Base-by-base conservation (phyloP, 1,140 invertebrate genomes). In the Drosophila ficusphila region DNA sequence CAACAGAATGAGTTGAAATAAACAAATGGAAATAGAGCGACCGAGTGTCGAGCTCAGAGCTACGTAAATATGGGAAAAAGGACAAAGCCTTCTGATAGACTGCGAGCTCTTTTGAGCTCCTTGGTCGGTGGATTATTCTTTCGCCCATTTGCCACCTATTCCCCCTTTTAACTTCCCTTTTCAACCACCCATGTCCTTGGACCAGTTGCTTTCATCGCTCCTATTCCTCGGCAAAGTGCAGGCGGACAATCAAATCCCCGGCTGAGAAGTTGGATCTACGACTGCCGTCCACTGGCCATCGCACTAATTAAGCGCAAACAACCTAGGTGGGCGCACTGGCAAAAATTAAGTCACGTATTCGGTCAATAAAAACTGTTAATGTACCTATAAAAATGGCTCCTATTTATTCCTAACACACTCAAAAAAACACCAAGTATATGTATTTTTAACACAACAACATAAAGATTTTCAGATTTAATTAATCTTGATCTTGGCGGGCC, bases 281-380 rank as follows among this genome's bases (percentile, higher is more conserved):
- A 21, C 44, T 33, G 12, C 12, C 19, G 27, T 27, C 18, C 62
- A 54, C 49, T 65, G 56, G 56, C 49, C 47, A 53, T 68, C 64
- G 68, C 67, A 42, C 58, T 82, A 82, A 86, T 88, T 81, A 78
- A 88, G 51, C 56, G 23, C 56, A 69, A 81, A 75, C 58, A 75
- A 42, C 21, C 12, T 25, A 18, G 19, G 39, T 21, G 44, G 21
- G 31, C 5, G 5, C 38, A 31, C 29, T 44, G 18, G 6, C 19
- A 60, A n/a, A 64, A 60, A 64, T 2, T 1, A 27, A 6, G 12
- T 8, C 11, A 1, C 1, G 7, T 34, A 21, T 7, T 36, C 27
- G 7, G 6, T 14, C n/a, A n/a, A n/a, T n/a, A n/a, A n/a, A n/a
- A n/a, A n/a, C n/a, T n/a, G n/a, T n/a, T n/a, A n/a, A n/a, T n/a